Conservation (phyloP, 2,797 vertebrate species). For the Microctenopoma stevenorrisi region DNA sequence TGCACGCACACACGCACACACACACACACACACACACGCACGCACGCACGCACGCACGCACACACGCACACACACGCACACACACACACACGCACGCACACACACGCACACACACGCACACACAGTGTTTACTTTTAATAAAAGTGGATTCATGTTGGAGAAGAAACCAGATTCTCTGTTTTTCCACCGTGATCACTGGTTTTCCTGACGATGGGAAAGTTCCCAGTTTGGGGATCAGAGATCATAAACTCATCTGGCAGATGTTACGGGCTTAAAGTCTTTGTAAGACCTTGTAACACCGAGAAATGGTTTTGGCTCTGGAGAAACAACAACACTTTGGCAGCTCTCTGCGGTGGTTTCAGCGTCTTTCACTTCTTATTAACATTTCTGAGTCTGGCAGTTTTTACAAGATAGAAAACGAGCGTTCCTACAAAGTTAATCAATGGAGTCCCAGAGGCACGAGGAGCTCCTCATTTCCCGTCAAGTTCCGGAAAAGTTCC, state of each 20-base stretch:
- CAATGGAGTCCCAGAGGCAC: not conserved
- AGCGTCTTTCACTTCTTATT: not conserved
- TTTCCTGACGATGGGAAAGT: conserved; percentile 18
- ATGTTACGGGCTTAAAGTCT: conserved; percentile 17
- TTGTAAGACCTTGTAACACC: not conserved
- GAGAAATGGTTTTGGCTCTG: not conserved
- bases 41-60: not conserved
- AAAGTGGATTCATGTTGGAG: conserved; percentile 8
- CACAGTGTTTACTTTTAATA: conserved; percentile 39
- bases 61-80: too few relatives aligned
- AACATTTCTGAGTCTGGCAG: not conserved
- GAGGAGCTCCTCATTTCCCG: not conserved
- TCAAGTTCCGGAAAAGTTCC: not conserved
- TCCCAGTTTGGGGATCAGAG: conserved; percentile 13
- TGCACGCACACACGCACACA: not conserved
- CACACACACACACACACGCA: conserved; percentile 25
- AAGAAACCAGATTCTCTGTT: conserved; percentile 12
- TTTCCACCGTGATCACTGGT: not conserved
- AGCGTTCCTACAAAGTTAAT: not conserved
- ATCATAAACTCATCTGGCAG: conserved; percentile 8
- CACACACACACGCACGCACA: not conserved
- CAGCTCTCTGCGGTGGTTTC: not conserved
- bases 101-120: conserved; percentile 9
- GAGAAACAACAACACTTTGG: not conserved
- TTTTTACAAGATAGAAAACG: too few relatives aligned